Conservation (phyloP, 2,113 vertebrate genomes). For the Physeter macrocephalus region DNA sequence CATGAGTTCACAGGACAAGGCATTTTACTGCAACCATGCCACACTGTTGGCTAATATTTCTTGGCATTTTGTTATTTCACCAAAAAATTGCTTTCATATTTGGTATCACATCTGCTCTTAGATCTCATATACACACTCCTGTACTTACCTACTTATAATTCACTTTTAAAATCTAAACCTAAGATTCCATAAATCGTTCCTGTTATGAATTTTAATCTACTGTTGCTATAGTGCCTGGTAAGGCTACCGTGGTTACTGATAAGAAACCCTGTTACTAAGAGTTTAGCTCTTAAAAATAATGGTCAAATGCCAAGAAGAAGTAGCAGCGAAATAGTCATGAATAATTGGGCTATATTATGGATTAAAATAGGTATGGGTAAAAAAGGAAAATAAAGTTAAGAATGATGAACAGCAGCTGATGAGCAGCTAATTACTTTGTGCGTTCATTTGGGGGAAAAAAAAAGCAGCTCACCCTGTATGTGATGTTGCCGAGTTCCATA, state of each 20-base stretch:
- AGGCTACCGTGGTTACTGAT: neutral
- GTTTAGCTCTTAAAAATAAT: neutral
- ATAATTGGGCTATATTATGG: neutral
- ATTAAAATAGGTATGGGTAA: neutral
- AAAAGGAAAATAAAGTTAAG: neutral
- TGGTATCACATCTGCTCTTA: neutral
- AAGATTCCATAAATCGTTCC: neutral
- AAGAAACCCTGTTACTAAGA: neutral
- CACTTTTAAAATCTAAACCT: conserved; percentile 13
- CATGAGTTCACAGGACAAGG: neutral
- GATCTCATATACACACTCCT: neutral
- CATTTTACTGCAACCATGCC: neutral
- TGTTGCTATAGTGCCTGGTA: neutral
- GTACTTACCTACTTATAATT: neutral
- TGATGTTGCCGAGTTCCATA: conserved; percentile 27
- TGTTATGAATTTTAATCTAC: neutral
- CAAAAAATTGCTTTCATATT: neutral
- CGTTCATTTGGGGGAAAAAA: neutral
- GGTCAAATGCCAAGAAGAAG: neutral
- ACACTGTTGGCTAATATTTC: neutral
- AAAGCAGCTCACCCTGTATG: conserved; percentile 8
- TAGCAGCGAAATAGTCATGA: neutral
- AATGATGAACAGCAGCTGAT: neutral
- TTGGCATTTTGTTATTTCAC: neutral
- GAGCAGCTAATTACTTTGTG: neutral